Percentiles rank a stretch among this genome's conserved stretches.
These are phyloP conservation scores for Numenius phaeopus DNA, from an alignment of 2,797 vertebrate species.

Conservation along the genomic window DNA sequence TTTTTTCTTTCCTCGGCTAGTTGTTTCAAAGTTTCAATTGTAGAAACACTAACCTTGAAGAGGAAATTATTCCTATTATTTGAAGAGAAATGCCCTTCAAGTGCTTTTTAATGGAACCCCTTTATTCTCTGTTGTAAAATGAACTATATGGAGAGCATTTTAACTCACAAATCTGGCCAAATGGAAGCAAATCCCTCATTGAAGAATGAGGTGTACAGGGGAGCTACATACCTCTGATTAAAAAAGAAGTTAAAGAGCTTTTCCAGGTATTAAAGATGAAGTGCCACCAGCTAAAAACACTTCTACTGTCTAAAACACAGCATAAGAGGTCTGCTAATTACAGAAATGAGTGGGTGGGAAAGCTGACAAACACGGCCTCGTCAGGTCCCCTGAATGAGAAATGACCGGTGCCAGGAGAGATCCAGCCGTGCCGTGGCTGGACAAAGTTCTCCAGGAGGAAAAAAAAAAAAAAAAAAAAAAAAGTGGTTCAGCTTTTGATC, in stretches of 20 bases:
- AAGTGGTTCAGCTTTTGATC: background rate
- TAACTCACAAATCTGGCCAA: constrained; percentile 22
- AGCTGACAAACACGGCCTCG: background rate
- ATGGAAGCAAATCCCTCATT: background rate
- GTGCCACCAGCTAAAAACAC: background rate
- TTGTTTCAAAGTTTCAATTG: background rate
- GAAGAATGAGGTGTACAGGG: background rate
- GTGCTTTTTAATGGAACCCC: constrained; percentile 13
- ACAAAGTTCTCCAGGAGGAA: background rate
- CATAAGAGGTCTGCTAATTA: background rate
- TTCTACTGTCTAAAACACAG: background rate
- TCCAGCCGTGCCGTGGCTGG: rapidly evolving
- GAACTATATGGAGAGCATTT: constrained; percentile 20
- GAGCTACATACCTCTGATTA: background rate
- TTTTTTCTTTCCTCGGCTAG: background rate
- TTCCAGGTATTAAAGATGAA: background rate
- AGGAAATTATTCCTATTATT: constrained; percentile 28
- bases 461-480: background rate
- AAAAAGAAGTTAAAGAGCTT: background rate
- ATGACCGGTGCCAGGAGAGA: background rate
- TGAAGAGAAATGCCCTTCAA: background rate
- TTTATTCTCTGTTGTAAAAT: constrained; percentile 15
- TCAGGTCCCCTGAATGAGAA: background rate
- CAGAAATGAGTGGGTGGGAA: background rate
- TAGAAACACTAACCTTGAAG: background rate